These are phyloP conservation scores for Acronicta aceris DNA, from an alignment of 2,888 invertebrate genomes.

Conservation along the genomic window DNA sequence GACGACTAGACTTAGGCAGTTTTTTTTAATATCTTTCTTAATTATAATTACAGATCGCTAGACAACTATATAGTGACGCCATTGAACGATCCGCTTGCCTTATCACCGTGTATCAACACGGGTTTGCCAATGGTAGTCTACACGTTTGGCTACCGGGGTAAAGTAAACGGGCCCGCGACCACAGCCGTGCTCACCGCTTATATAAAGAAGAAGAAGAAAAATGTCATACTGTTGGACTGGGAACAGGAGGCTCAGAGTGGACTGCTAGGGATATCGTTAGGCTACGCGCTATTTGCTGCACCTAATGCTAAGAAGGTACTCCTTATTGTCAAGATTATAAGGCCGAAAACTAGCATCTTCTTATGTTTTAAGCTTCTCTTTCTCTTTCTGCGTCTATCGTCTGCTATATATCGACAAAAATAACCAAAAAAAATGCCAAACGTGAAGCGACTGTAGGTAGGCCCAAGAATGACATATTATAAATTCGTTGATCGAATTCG, in stretches of 20 bases:
- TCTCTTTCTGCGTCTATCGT: no score
- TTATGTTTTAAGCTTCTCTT: no score
- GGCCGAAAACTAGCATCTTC: no score
- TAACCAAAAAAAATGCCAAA: background rate
- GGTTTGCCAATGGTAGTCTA: constrained; percentile 76
- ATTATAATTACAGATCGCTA: constrained; percentile 66
- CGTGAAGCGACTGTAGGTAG: no score
- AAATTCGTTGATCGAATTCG: no score
- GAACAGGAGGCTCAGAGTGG: constrained; percentile 80
- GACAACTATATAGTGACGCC: constrained; percentile 66
- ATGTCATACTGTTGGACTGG: constrained; percentile 83
- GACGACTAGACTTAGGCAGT: no score
- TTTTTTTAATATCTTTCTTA: no score
- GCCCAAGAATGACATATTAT: no score
- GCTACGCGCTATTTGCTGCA: constrained; percentile 77
- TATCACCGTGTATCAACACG: constrained; percentile 72
- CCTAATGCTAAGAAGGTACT: constrained; percentile 80
- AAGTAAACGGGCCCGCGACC: constrained; percentile 75
- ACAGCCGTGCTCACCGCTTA: constrained; percentile 77
- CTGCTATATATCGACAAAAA: no score
- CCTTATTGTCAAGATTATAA: no score
- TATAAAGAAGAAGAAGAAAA: constrained; percentile 75
- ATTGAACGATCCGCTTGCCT: constrained; percentile 63
- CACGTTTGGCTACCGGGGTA: constrained; percentile 82
- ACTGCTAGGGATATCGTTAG: constrained; percentile 72